A percentile compares a stretch with the other conserved stretches of the same genome.
These are phyloP conservation scores for Zaprionus lachaisei DNA, from an alignment of 1,140 invertebrate species.

Conservation along the genomic window DNA sequence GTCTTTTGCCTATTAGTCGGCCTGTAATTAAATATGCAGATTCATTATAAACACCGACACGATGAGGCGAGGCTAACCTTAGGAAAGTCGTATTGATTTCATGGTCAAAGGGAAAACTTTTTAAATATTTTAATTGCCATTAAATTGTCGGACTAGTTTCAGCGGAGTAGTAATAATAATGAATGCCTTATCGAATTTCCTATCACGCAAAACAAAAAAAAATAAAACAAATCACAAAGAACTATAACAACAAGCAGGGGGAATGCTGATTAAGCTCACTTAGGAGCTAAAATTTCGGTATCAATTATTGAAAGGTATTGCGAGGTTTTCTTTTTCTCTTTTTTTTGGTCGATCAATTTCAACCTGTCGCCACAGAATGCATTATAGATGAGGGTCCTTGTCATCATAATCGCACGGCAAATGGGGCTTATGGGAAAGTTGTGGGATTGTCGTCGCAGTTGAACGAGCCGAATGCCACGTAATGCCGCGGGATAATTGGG, in stretches of 20 bases:
- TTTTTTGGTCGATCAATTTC: conserved; percentile 11
- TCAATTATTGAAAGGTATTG: conserved; percentile 15
- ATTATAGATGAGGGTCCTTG: conserved; percentile 50
- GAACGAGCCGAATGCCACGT: conserved; percentile 31
- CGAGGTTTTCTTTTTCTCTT: not conserved
- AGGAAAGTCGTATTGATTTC: conserved; percentile 33
- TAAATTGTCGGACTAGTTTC: conserved; percentile 40
- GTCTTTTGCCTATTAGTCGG: not conserved
- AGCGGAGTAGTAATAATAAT: conserved; percentile 28
- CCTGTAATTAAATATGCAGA: conserved; percentile 5
- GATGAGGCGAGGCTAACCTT: not conserved
- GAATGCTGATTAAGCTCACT: conserved; percentile 13
- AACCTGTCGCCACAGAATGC: conserved; percentile 46
- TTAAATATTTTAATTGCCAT: conserved; percentile 57
- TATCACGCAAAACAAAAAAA: not conserved
- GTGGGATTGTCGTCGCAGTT: conserved; percentile 25
- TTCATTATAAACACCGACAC: conserved; percentile 4
- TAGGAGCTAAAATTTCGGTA: conserved; percentile 11
- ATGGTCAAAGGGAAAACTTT: conserved; percentile 11
- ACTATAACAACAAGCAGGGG: too few relatives aligned
- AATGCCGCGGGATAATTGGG: conserved; percentile 50
- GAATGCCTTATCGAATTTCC: conserved; percentile 60
- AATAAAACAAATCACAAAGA: not conserved
- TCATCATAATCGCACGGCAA: conserved; percentile 16
- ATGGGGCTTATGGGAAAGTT: conserved; percentile 57